These are phyloP conservation scores for Orgyia antiqua DNA, from an alignment of 2,888 invertebrate species.

Conservation along the genomic window DNA sequence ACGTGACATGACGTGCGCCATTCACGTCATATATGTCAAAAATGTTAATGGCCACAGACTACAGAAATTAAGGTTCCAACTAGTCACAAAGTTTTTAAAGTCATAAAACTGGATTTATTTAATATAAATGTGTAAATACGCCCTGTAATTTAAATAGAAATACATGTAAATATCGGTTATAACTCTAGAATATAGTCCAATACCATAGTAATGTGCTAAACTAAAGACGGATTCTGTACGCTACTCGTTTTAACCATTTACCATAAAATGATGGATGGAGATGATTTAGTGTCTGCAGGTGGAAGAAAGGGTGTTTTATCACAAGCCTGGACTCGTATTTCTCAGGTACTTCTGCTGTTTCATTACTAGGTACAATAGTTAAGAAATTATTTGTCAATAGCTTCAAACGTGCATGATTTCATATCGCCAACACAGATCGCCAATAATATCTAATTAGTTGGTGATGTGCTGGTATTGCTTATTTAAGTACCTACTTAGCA, in stretches of 20 bases:
- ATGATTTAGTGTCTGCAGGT: conserved; percentile 80
- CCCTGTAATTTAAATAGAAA: conserved; percentile 18
- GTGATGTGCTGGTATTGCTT: too few species aligned
- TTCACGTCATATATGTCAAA: too few species aligned
- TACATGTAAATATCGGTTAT: conserved; percentile 22
- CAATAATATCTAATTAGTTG: too few species aligned
- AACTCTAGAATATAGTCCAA: conserved; percentile 7
- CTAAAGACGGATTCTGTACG: too few species aligned
- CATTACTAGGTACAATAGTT: too few species aligned
- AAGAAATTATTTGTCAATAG: too few species aligned
- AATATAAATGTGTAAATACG: conserved; percentile 19
- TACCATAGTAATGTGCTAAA: conserved; percentile 34
- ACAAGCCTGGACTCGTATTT: conserved; percentile 82
- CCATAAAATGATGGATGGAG: conserved; percentile 81
- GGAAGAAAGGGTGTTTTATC: conserved; percentile 80
- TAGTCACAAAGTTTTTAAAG: conserved; percentile 18
- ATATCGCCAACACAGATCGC: conserved; percentile 11
- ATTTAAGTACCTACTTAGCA: too few species aligned
- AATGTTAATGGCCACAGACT: too few species aligned
- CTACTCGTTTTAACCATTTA: conserved; percentile 22
- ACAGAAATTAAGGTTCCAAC: conserved; percentile 30
- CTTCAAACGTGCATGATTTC: too few species aligned
- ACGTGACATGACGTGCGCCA: too few species aligned
- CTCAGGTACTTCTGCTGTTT: conserved; percentile 80
- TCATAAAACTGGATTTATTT: conserved; percentile 11